These are phyloP conservation scores for Ammospiza maritima DNA, from an alignment of 2,797 vertebrate genomes.

Conservation along the genomic window DNA sequence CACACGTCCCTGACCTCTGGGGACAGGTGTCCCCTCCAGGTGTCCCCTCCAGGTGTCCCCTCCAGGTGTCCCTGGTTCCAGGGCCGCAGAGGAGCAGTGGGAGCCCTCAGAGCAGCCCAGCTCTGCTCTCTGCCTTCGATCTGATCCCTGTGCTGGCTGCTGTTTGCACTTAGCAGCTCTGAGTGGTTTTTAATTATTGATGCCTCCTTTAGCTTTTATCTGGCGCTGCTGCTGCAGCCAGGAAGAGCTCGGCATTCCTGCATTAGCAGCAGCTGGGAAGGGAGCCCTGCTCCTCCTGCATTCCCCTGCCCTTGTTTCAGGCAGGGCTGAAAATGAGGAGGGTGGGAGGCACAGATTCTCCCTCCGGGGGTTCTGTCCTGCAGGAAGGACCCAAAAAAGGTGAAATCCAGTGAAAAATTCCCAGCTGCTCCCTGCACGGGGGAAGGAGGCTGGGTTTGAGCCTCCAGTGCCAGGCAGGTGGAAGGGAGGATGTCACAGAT, in stretches of 20 bases:
- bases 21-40: too few species aligned
- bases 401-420: not conserved
- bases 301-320: constrained; percentile 18
- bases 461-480: not conserved
- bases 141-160: constrained; percentile 17
- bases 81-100: not conserved
- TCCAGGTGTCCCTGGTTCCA: not conserved
- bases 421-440: not conserved
- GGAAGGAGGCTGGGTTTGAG: not conserved
- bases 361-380: not conserved
- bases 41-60: too few species aligned
- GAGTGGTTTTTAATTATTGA: constrained; percentile 74
- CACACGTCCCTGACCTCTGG: too few species aligned
- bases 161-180: constrained; percentile 53
- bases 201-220: constrained; percentile 68
- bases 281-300: not conserved
- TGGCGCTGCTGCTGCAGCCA: not conserved
- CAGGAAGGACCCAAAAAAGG: not conserved
- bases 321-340: not conserved
- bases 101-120: not conserved
- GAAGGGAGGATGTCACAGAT: not conserved
- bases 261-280: constrained; percentile 58
- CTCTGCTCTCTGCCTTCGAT: constrained; percentile 10
- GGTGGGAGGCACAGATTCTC: not conserved
- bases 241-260: constrained; percentile 23